Conservation (phyloP, 1,140 invertebrate species). For the Hycleus cichorii region DNA sequence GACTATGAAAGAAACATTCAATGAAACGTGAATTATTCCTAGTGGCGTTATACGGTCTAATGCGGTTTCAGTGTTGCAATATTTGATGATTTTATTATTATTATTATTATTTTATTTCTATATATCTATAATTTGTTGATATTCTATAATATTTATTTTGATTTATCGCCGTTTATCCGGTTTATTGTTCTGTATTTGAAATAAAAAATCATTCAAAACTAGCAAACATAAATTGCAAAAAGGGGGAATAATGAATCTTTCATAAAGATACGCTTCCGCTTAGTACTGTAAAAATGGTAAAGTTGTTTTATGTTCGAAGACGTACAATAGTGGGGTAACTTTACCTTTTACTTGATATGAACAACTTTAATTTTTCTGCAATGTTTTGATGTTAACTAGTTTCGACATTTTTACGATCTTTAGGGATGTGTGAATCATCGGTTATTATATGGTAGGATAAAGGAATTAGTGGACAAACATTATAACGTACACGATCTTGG, state of each 20-base stretch:
- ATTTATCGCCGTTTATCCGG: no score
- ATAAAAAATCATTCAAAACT: no score
- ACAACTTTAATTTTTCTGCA: conserved; percentile 1
- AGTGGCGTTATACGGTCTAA: conserved; percentile 2
- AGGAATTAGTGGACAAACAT: conserved; percentile 11
- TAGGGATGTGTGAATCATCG: conserved; percentile 12
- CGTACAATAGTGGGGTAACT: background rate
- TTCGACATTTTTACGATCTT: conserved; percentile 11
- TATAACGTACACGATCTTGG: conserved; percentile 10
- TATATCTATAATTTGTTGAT: no score
- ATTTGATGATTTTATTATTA: no score
- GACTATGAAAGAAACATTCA: conserved; percentile 13
- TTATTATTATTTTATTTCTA: no score
- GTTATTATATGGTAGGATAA: background rate
- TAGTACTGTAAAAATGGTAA: conserved; percentile 2
- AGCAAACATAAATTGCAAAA: background rate
- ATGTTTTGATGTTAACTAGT: conserved; percentile 3
- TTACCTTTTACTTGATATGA: background rate
- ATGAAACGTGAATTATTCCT: conserved; percentile 14
- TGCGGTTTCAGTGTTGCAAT: conserved; percentile 2
- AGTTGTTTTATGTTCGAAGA: conserved; percentile 4
- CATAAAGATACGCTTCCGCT: conserved; percentile 9
- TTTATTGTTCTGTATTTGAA: no score
- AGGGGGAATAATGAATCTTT: conserved; percentile 7
- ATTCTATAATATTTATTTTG: no score